Evolutionary conservation across 1,140 invertebrate genomes (phyloP), one percentile per base, ranked within the genome.

Genomic region (Pseudomyrmex flavicornis): DNA sequence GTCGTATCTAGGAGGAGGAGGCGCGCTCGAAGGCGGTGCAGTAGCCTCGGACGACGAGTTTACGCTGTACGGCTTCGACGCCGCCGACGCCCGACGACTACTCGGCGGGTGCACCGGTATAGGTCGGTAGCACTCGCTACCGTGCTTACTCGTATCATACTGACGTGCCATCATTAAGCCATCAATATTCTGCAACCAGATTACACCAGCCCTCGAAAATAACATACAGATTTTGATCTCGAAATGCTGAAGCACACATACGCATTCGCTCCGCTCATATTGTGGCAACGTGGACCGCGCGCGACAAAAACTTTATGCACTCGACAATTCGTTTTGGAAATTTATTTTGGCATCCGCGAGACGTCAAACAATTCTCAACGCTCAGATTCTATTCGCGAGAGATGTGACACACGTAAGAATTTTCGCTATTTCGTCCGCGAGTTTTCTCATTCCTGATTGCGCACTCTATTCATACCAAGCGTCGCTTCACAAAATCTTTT

Each of bases 131-230:
- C 91, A 93, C 85, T 94, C 93, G 91, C 88, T 91, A 77, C 74
- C 62, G 92, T 93, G 91, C 90, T 94, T 93, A 88, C 91, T 92
- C 88, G 92, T 90, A 89, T 94, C 94, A 93, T 93, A 94, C 91
- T 94, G 93, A 93, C 94, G 93, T 87, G 93, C 93, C 93, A 94
- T 94, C 93, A 94, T 93, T 93, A 94, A 93, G 82, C 94, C 93
- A 92, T 94, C 94, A 93, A 94, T 94, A 91, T 94, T 94, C 94
- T 94, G 94, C 87, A 94, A 94, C 94, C 93, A 94, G 93, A 94
- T 93, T 94, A 92, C 92, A 93, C 93, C 91, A 92, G 91, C 92
- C 91, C 93, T 93, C 93, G 93, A 91, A 93, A 94, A 94, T 94
- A 90, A 92, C 92, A 93, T 91, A 92, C 91, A 79, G 89, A 90